Evolutionary conservation across 2,113 vertebrate species (phyloP).

Genomic region (Collichthys lucidus): DNA sequence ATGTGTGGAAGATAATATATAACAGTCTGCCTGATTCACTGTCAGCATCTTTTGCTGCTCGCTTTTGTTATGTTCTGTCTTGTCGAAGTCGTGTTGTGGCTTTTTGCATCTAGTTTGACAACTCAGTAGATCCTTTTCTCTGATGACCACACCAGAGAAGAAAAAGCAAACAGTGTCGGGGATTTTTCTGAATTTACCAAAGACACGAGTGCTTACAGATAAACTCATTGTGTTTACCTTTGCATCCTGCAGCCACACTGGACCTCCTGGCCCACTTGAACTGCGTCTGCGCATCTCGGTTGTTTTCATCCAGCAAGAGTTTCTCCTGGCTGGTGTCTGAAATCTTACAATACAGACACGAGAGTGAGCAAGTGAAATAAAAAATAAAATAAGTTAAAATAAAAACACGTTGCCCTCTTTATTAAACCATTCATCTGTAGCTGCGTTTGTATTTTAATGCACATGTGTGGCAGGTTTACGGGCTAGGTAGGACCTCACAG

Average conservation of each 20-base stretch:
- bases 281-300: slow-evolving; percentile 17
- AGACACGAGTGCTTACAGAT: background rate
- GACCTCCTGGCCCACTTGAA: slow-evolving; percentile 50
- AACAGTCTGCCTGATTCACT: too few species aligned
- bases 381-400: background rate
- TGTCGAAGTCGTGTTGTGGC: too few species aligned
- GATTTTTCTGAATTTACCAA: too few species aligned
- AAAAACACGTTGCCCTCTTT: background rate
- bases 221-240: slow-evolving; percentile 50
- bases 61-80: too few species aligned
- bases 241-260: slow-evolving; percentile 25
- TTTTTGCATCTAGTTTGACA: too few species aligned
- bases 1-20: too few species aligned
- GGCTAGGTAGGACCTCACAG: background rate
- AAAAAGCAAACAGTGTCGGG: too few species aligned
- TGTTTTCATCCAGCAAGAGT: slow-evolving; percentile 26
- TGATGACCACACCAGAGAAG: too few species aligned
- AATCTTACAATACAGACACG: slow-evolving; percentile 47
- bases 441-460: background rate
- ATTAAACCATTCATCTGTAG: background rate
- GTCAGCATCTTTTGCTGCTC: too few species aligned
- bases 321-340: slow-evolving; percentile 52
- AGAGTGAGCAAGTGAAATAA: background rate
- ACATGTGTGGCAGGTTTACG: background rate
- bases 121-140: too few species aligned